Evolutionary conservation across 2,888 invertebrate genomes (phyloP).

Genomic region (Pseudolycoriella hygida): DNA sequence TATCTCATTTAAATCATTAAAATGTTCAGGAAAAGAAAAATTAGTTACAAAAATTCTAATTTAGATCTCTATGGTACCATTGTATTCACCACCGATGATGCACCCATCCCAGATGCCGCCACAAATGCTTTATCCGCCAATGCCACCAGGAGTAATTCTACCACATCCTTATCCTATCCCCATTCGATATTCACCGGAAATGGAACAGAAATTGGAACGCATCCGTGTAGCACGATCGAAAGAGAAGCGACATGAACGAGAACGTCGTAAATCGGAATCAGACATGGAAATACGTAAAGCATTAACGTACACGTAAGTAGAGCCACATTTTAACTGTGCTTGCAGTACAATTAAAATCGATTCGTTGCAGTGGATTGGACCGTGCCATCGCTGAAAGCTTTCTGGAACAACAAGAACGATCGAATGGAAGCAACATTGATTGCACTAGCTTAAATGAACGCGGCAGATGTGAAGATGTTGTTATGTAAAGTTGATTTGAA

Average conservation of each 20-base stretch:
- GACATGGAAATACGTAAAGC: slow-evolving; percentile 21
- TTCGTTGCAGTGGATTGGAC: slow-evolving; percentile 18
- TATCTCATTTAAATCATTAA: too few relatives aligned
- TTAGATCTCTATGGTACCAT: slow-evolving; percentile 4
- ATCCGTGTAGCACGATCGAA: slow-evolving; percentile 7
- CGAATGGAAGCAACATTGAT: slow-evolving; percentile 7
- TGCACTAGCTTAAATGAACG: slow-evolving; percentile 8
- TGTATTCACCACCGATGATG: slow-evolving; percentile 5
- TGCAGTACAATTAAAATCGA: too few relatives aligned
- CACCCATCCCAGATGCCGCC: neutral
- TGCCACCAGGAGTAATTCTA: slow-evolving; percentile 14
- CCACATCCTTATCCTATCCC: neutral
- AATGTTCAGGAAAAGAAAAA: too few relatives aligned
- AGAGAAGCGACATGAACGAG: slow-evolving; percentile 14
- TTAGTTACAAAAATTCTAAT: neutral
- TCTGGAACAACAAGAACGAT: slow-evolving; percentile 24
- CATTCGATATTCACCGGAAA: slow-evolving; percentile 10
- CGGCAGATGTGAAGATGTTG: slow-evolving; percentile 21
- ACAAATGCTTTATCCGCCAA: slow-evolving; percentile 10
- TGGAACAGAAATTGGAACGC: slow-evolving; percentile 3
- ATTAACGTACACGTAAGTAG: slow-evolving; percentile 19
- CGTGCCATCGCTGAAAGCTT: slow-evolving; percentile 27
- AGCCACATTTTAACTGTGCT: too few relatives aligned
- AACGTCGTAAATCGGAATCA: slow-evolving; percentile 24
- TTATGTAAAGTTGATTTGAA: slow-evolving; percentile 15